Conservation (phyloP, 1,140 invertebrate species). For the Microplitis demolitor region DNA sequence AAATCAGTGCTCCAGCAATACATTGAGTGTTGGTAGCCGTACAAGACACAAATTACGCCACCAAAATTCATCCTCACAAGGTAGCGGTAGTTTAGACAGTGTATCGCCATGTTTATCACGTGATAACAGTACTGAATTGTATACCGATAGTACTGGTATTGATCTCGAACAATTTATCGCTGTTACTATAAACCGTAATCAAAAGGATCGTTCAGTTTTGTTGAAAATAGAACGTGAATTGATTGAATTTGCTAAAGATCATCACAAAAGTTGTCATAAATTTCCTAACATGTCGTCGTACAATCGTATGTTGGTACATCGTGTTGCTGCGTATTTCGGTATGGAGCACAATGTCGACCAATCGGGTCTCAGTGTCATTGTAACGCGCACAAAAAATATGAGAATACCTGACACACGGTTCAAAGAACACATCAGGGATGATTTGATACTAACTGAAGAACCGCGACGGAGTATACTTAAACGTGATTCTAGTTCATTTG, state of each 20-base stretch:
- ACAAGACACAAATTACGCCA: constrained; percentile 64
- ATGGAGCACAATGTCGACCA: constrained; percentile 93
- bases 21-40: constrained; percentile 56
- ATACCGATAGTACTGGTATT: constrained; percentile 77
- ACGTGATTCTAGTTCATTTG: constrained; percentile 78
- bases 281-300: constrained; percentile 93
- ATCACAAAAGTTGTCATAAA: constrained; percentile 77
- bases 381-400: constrained; percentile 78
- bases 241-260: constrained; percentile 80
- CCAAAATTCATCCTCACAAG: constrained; percentile 67
- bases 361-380: constrained; percentile 82
- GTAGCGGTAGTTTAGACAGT: constrained; percentile 67
- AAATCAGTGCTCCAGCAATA: constrained; percentile 58
- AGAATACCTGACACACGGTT: constrained; percentile 73
- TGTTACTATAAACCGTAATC: constrained; percentile 88
- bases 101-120: constrained; percentile 68
- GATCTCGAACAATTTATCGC: constrained; percentile 88
- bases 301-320: constrained; percentile 92
- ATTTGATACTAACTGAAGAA: constrained; percentile 67
- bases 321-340: constrained; percentile 90
- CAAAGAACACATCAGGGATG: constrained; percentile 67
- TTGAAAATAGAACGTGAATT: constrained; percentile 88
- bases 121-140: constrained; percentile 83
- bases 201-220: constrained; percentile 82
- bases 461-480: constrained; percentile 83